Percentiles rank a stretch among this genome's conserved stretches.
phyloP scores from a whole-genome alignment of 2,113 vertebrate genomes.

The Tetrax tetrax region DNA sequence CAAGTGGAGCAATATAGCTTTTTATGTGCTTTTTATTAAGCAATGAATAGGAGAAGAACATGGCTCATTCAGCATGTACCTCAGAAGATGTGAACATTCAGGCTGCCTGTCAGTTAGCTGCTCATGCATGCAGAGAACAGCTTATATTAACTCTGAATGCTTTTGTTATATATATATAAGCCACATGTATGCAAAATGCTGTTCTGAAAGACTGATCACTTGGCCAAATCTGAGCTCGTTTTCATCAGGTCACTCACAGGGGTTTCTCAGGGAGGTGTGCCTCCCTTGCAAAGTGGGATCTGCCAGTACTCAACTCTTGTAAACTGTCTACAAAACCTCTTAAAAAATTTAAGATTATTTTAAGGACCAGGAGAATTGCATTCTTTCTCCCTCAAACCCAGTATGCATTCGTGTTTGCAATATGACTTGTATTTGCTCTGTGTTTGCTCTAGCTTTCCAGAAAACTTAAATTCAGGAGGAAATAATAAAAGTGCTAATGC shows the following conservation, averaged over 20 bases:
- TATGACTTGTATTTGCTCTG: background rate
- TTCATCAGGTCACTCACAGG: background rate
- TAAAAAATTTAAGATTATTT: background rate
- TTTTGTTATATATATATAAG: background rate
- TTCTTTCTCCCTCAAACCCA: background rate
- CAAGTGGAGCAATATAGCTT: background rate
- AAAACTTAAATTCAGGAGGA: background rate
- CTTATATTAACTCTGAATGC: background rate
- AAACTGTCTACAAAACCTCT: background rate
- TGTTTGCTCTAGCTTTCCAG: background rate
- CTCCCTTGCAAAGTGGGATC: background rate
- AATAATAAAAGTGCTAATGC: background rate
- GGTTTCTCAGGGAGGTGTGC: background rate
- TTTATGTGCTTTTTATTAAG: background rate
- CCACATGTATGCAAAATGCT: background rate
- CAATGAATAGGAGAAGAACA: background rate
- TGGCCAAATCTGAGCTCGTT: background rate
- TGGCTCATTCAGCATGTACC: background rate
- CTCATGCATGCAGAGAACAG: background rate
- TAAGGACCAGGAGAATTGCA: background rate
- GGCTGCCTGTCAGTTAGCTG: background rate
- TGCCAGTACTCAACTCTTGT: background rate
- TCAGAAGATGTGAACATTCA: background rate
- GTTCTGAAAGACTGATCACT: background rate
- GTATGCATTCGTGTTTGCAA: background rate